Evolutionary conservation across 1,140 invertebrate genomes (phyloP).

Genomic region (Macrobrachium nipponense): DNA sequence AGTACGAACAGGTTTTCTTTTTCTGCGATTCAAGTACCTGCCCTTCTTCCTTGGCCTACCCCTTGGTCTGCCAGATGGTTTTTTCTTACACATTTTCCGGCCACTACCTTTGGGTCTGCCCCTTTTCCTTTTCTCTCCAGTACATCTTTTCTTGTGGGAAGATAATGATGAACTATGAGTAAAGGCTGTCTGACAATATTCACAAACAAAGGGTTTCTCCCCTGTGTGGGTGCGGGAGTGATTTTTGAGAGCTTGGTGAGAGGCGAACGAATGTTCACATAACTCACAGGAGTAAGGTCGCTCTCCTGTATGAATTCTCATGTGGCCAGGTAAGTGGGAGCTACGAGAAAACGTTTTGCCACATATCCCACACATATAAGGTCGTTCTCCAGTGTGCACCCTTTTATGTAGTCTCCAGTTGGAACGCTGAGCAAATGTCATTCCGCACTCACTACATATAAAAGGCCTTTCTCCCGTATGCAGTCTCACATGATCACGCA

Average conservation of each 20-base stretch:
- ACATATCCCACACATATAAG: slow-evolving; percentile 74
- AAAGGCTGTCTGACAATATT: slow-evolving; percentile 61
- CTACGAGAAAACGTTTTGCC: slow-evolving; percentile 69
- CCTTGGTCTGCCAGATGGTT: slow-evolving; percentile 45
- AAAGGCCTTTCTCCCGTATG: slow-evolving; percentile 79
- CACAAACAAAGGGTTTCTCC: slow-evolving; percentile 61
- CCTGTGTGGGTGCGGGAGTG: slow-evolving; percentile 56
- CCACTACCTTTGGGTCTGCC: slow-evolving; percentile 56
- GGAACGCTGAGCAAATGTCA: slow-evolving; percentile 77
- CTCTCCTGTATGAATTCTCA: slow-evolving; percentile 74
- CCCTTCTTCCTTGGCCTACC: slow-evolving; percentile 54
- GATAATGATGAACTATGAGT: slow-evolving; percentile 57
- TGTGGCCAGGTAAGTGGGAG: slow-evolving; percentile 64
- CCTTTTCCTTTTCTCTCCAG: slow-evolving; percentile 49
- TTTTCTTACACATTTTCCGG: slow-evolving; percentile 50
- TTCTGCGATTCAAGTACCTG: slow-evolving; percentile 39
- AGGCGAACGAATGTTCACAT: slow-evolving; percentile 92
- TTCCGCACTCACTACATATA: slow-evolving; percentile 78
- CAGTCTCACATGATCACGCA: slow-evolving; percentile 70
- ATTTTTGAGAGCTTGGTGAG: slow-evolving; percentile 72
- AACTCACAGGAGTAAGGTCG: slow-evolving; percentile 93
- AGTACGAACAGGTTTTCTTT: slow-evolving; percentile 27
- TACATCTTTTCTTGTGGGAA: slow-evolving; percentile 53
- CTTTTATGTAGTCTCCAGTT: slow-evolving; percentile 68
- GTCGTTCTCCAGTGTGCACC: slow-evolving; percentile 68